Percentiles rank a stretch among this genome's conserved stretches.
These are phyloP conservation scores for Micrastur ruficollis DNA, from an alignment of 2,797 vertebrate species.

Conservation along the genomic window DNA sequence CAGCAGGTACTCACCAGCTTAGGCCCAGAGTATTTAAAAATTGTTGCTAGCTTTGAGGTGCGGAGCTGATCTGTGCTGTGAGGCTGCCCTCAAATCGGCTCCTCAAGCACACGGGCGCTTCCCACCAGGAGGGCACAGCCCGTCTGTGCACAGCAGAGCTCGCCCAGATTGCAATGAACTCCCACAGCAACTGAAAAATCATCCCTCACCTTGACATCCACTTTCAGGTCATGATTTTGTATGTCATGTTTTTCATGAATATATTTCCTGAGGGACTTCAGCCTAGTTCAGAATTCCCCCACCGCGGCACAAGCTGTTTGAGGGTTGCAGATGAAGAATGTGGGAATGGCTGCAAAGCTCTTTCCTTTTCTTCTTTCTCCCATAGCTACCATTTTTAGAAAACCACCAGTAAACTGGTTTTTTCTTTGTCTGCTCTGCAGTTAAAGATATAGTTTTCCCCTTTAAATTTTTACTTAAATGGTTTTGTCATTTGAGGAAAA, in stretches of 20 bases:
- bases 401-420: background rate
- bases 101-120: fast-evolving
- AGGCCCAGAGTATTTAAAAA: background rate
- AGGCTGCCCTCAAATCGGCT: background rate
- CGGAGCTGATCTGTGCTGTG: fast-evolving
- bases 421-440: background rate
- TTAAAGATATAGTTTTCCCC: background rate
- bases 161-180: background rate
- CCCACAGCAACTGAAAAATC: background rate
- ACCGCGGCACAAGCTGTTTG: background rate
- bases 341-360: background rate
- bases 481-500: background rate
- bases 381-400: background rate
- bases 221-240: background rate
- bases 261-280: slow-evolving; percentile 5
- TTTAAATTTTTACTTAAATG: background rate
- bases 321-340: background rate
- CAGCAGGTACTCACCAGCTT: fast-evolving
- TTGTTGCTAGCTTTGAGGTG: background rate
- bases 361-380: background rate
- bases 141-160: background rate
- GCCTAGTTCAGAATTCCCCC: background rate
- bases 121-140: background rate
- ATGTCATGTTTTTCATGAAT: background rate
- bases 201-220: background rate